Base-by-base conservation (phyloP, 2,113 vertebrate genomes). In the Sorex fumeus region DNA sequence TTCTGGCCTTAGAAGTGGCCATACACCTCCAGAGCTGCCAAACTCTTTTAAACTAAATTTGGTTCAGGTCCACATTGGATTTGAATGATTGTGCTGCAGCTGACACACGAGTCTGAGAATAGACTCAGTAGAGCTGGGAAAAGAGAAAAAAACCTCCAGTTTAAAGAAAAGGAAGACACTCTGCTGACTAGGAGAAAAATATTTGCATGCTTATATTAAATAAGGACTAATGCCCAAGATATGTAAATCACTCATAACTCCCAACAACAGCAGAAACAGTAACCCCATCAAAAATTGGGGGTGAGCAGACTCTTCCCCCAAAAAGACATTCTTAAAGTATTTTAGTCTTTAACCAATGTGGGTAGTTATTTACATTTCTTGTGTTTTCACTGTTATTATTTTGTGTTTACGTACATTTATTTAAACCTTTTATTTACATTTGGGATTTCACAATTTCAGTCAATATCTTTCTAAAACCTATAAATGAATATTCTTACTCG, bases 91-190 rank as follows among this genome's bases (percentile, higher is more conserved):
- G 75, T 95, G 92, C 78, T 91, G 50, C 82, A 86, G 23, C 57
- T 80, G 90, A 95, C 88, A 93, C 43, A 18, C 60, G 90, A 91
- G 79, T 89, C n/a, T 50, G 71, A 82, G 79, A 97, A 96, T 97
- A 96, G 96, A 96, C 92, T 50, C 84, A 84, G 70, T 94, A 96
- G 40, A 40, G 40, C 40, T 40, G 40, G 40, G 40, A 40, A 40
- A 40, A 40, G 40, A 40, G 7, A 40, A 40, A 4, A 40, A 40
- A 40, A 40, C 40, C 40, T 40, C 40, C 40, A 40, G 3, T 7
- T 40, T 40, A 40, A 40, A 53, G 16, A 53, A 53, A 53, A 15
- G 11, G 16, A 53, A 6, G 50, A 9, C 16, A 18, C 50, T 53
- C 50, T 60, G 21, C 19, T 60, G 57, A 60, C 15, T 21, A 21